Evolutionary conservation across 2,797 vertebrate genomes (phyloP), one percentile per base, ranked within the genome.

Genomic region (Psittacula echo): DNA sequence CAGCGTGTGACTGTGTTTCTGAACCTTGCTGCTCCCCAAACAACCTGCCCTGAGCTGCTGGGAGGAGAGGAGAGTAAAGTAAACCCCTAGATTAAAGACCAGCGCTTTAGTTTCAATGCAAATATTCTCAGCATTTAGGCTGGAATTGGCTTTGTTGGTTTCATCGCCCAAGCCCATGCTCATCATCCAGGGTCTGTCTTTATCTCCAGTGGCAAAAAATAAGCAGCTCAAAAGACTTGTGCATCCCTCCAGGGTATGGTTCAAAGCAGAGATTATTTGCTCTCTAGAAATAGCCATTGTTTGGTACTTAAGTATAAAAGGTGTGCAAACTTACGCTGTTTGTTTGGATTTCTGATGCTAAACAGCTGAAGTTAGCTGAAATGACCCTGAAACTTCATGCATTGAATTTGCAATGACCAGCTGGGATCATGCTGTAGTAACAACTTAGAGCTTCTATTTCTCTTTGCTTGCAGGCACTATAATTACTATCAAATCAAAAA

Each of bases 1-100:
- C 51, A 11, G 37, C 20, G 7, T 0, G 0, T 29, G 34, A 9
- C 50, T 3, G 41, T 20, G 5, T 4, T 45, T 48, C 77, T 44
- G 54, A 81, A 9, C 80, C 60, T 34, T 20, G 39, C 70, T 62
- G 41, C 80, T 47, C 32, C 41, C 29, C 71, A 53, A 30, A 29
- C 5, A 0, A 0, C 50, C 61, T 22, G 12, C 18, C 45, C 84
- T 23, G 77, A 72, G 73, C 53, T 73, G 64, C 77, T 70, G 60
- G 23, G 11, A 86, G 39, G 34, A 24, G 45, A 29, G 7, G 32
- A 24, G 60, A 20, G 37, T 39, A 80, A 48, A 60, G n/a, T 37
- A 85, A 39, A 73, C 54, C 16, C 24, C 24, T 37, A 4, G 14
- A 54, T 21, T 60, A 32, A 62, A 93, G 85, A 50, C 26, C 21